phyloP scores from a whole-genome alignment of 2,797 vertebrate species.

The Parauchenoglanis ngamensis region DNA sequence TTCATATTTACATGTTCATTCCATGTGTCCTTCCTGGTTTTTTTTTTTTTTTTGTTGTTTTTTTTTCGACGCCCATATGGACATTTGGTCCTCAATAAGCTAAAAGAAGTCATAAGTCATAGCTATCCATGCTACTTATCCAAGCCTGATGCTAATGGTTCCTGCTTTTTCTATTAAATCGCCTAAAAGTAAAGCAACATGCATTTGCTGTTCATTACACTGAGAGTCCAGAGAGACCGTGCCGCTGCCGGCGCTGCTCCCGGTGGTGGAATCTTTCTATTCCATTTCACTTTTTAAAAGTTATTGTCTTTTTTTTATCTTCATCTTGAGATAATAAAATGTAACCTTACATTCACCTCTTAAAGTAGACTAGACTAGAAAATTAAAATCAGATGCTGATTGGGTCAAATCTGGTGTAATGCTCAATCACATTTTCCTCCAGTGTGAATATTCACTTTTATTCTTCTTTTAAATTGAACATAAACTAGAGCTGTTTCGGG shows the following conservation, averaged over 20 bases:
- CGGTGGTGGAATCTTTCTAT: too few relatives aligned
- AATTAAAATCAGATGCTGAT: neutral
- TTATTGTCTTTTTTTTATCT: neutral
- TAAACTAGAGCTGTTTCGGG: neutral
- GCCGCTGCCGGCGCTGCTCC: too few relatives aligned
- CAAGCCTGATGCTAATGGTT: constrained; percentile 24
- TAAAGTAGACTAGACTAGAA: neutral
- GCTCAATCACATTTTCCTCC: too few relatives aligned
- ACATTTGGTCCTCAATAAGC: constrained; percentile 48
- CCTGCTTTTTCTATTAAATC: too few relatives aligned
- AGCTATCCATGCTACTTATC: constrained; percentile 43
- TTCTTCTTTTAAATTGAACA: too few relatives aligned
- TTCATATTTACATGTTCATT: constrained; percentile 88
- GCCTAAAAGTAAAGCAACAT: too few relatives aligned
- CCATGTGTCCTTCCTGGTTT: constrained; percentile 74
- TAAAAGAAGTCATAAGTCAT: constrained; percentile 36
- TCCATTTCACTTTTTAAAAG: neutral
- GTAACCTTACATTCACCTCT: neutral
- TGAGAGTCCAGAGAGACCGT: constrained; percentile 1
- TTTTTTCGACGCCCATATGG: constrained; percentile 65
- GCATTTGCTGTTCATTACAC: constrained; percentile 68
- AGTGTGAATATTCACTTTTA: too few relatives aligned
- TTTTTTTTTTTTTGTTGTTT: constrained; percentile 30
- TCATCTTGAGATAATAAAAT: constrained; percentile 21
- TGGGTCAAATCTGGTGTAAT: too few relatives aligned